Base-by-base conservation (phyloP, 2,888 invertebrate species). In the Fissipunctia ypsillon region DNA sequence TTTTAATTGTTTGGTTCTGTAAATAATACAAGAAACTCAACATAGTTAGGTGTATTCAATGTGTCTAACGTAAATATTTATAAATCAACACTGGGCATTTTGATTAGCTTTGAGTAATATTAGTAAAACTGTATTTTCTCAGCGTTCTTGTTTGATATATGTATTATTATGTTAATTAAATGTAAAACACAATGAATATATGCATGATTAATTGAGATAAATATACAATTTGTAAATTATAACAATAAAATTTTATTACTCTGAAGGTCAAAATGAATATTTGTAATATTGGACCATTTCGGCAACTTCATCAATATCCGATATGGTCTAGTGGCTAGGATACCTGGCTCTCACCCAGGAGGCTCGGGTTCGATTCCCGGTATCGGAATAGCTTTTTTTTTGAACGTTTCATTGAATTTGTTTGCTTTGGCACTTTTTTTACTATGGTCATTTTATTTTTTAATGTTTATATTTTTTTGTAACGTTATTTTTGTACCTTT, bases 321-420 rank as follows among this genome's bases (percentile, higher is more conserved):
- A 81, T 81, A 81, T 81, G 80, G 80, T 97, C 97, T 97, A 97
- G 97, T 97, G 97, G 97, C 97, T 97, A 97, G 97, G 97, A 97
- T 97, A 97, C 97, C 97, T 97, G 97, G 97, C 97, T 97, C 96
- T 97, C 97, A 97, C 97, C 97, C 97, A 97, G 97, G 97, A 96
- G 96, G 96, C 96, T 95, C 96, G 96, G 96, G 96, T 96, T 96
- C 96, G 96, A 96, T 96, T 96, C 96, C 96, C 96, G 96, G 96
- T 96, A 96, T 94, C 95, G 96, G 96, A 97, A 96, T 60, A 0
- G n/a, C 3, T 43, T 72, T 75, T 43, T 72, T 75, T 80, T 80
- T 45, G 41, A 0, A 12, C 2, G 1, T 41, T 19, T n/a, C 0
- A 3, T 14, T 31, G 3, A 28, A 38, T 38, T 6, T n/a, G 3